A percentile compares a stretch with the other conserved stretches of the same genome.
Conservation (phyloP, 2,797 vertebrate species). For the Lerista edwardsae region DNA sequence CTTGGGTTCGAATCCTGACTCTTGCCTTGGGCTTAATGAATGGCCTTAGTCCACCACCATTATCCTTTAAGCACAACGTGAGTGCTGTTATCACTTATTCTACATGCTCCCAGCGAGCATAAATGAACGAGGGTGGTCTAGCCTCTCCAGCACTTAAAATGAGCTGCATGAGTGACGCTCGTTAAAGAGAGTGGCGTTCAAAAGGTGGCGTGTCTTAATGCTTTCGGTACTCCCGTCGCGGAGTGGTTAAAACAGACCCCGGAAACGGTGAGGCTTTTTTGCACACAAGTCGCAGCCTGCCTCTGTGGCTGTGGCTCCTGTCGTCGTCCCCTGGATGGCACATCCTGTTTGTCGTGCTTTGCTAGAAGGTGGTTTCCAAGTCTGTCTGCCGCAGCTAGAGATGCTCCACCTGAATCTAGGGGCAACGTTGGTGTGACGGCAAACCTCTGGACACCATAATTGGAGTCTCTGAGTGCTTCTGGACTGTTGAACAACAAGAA, state of each 20-base stretch:
- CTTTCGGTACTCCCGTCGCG: background rate
- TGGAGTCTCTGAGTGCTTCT: background rate
- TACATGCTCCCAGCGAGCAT: background rate
- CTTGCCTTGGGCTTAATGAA: no score
- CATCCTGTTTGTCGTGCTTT: background rate
- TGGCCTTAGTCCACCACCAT: background rate
- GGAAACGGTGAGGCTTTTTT: background rate
- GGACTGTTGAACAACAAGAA: background rate
- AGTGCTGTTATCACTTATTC: background rate
- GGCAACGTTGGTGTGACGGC: background rate
- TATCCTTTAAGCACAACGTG: background rate
- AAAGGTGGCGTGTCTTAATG: background rate
- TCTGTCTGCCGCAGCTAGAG: background rate
- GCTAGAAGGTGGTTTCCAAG: background rate
- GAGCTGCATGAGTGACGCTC: background rate
- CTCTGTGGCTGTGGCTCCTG: conserved; percentile 52
- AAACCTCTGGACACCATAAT: background rate
- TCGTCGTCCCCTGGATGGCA: background rate
- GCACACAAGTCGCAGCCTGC: background rate
- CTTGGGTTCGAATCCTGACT: background rate
- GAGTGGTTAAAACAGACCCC: background rate
- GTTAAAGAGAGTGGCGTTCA: background rate
- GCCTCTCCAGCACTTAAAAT: background rate
- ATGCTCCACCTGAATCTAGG: background rate
- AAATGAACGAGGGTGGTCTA: background rate